Evolutionary conservation across 2,113 vertebrate species (phyloP).

Genomic region (Tyto alba): DNA sequence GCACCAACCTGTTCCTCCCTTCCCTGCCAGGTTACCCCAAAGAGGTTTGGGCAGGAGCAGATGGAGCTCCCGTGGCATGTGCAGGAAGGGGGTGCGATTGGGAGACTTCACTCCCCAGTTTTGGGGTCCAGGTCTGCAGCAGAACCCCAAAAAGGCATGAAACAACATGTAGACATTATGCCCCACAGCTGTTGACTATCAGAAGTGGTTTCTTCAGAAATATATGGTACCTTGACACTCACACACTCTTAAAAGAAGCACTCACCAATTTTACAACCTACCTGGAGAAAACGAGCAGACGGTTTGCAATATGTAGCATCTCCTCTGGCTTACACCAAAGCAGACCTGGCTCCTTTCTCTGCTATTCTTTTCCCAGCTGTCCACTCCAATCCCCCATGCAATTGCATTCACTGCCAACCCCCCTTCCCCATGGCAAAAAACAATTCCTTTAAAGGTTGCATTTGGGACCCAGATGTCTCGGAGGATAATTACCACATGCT

Average conservation of each 20-base stretch:
- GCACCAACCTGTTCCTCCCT: neutral
- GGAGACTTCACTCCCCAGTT: neutral
- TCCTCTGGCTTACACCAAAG: neutral
- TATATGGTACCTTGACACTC: too few species aligned
- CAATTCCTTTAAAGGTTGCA: neutral
- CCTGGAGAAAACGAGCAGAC: neutral
- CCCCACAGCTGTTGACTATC: neutral
- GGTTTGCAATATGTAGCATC: neutral
- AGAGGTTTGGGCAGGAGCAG: neutral
- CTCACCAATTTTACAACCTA: neutral
- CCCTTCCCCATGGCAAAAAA: neutral
- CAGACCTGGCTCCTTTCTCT: neutral
- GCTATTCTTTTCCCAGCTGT: neutral
- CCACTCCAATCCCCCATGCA: accelerated
- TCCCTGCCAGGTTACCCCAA: neutral
- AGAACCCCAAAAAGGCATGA: neutral
- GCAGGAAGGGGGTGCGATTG: accelerated
- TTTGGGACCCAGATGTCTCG: neutral
- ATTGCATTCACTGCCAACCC: too few species aligned
- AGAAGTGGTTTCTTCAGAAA: neutral
- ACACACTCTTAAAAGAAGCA: neutral
- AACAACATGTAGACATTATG: neutral
- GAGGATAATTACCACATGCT: neutral
- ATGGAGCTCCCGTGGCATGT: too few species aligned
- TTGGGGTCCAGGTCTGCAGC: neutral